These are phyloP conservation scores for Neofelis nebulosa DNA, from an alignment of 2,113 vertebrate species.

Conservation along the genomic window DNA sequence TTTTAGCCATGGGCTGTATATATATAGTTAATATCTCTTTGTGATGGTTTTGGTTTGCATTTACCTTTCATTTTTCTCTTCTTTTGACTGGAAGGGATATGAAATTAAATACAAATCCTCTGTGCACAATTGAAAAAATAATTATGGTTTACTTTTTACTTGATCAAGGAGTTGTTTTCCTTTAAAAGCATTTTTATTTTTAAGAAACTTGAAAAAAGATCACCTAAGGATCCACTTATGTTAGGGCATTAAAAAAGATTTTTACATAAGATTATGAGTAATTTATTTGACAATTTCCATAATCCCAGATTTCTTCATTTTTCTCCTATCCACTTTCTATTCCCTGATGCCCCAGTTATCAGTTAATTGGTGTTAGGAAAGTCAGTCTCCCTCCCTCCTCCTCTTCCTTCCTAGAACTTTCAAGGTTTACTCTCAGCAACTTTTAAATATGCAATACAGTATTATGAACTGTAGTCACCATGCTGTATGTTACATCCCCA, in stretches of 20 bases:
- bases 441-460: not conserved
- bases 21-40: not conserved
- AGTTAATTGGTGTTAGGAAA: not conserved
- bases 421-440: not conserved
- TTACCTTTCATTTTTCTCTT: not conserved
- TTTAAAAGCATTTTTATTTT: constrained; percentile 15
- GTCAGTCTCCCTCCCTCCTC: not conserved
- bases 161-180: not conserved
- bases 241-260: not conserved
- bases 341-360: not conserved
- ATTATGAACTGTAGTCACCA: not conserved
- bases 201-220: not conserved
- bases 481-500: not conserved
- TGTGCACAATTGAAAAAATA: not conserved
- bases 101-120: not conserved
- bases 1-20: not conserved
- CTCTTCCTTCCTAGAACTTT: not conserved
- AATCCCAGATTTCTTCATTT: not conserved
- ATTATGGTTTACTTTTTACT: constrained; percentile 26
- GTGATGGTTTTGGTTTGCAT: not conserved
- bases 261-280: not conserved
- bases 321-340: not conserved
- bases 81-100: not conserved
- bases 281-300: not conserved
- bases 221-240: not conserved